These are phyloP conservation scores for Decapterus maruadsi DNA, from an alignment of 2,797 vertebrate genomes.

Conservation along the genomic window DNA sequence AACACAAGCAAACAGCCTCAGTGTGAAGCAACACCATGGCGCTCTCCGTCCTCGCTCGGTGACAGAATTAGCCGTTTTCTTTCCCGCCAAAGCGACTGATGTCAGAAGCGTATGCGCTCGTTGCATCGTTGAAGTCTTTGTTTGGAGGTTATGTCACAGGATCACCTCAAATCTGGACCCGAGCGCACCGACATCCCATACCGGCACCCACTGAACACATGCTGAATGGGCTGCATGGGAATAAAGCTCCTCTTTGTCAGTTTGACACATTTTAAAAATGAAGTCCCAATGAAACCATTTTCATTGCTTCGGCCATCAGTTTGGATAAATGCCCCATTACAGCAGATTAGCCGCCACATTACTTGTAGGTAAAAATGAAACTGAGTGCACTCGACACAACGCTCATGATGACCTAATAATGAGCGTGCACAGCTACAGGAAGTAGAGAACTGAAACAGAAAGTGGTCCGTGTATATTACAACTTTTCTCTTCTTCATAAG, in stretches of 20 bases:
- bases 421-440: too few species aligned
- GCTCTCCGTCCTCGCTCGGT: slow-evolving; percentile 16
- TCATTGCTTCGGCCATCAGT: not conserved
- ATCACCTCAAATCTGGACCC: not conserved
- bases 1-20: slow-evolving; percentile 67
- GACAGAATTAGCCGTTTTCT: slow-evolving; percentile 45
- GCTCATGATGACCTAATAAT: too few species aligned
- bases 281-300: not conserved
- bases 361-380: too few species aligned
- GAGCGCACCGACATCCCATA: not conserved
- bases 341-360: too few species aligned
- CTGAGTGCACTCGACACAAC: too few species aligned
- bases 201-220: not conserved
- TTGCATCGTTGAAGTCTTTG: slow-evolving; percentile 18
- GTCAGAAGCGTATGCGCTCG: slow-evolving; percentile 5
- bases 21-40: slow-evolving; percentile 37
- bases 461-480: too few species aligned
- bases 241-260: not conserved
- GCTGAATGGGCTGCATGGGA: not conserved
- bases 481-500: too few species aligned
- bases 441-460: too few species aligned
- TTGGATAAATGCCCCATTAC: not conserved
- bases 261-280: slow-evolving; percentile 4
- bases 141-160: slow-evolving; percentile 3
- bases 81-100: slow-evolving; percentile 24